Conservation (phyloP, 2,797 vertebrate species). For the Eurystomus glaucurus region DNA sequence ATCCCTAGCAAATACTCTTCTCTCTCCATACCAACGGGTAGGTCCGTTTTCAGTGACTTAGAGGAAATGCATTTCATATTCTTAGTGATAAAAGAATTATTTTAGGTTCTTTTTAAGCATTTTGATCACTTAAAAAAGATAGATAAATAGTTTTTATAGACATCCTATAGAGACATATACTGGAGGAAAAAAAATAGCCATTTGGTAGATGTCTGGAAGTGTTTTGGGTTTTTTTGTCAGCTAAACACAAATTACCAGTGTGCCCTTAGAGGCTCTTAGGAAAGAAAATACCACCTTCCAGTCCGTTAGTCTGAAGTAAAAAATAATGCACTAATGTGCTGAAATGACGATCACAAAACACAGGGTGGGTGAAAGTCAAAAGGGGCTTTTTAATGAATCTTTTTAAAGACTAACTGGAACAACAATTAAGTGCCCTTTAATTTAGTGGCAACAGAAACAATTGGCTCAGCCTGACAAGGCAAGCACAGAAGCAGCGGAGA, state of each 20-base stretch:
- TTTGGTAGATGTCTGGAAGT: neutral
- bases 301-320: slow-evolving; percentile 19
- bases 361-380: neutral
- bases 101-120: neutral
- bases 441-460: neutral
- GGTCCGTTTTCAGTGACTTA: neutral
- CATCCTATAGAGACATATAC: neutral
- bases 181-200: neutral
- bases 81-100: neutral
- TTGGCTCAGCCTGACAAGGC: neutral
- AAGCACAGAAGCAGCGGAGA: neutral
- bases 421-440: neutral
- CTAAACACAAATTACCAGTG: neutral
- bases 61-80: neutral
- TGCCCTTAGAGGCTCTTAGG: neutral
- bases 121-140: neutral
- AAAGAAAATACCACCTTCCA: slow-evolving; percentile 3
- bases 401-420: neutral
- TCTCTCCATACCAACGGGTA: slow-evolving; percentile 2
- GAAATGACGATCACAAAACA: neutral
- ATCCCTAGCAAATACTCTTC: neutral
- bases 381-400: neutral
- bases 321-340: slow-evolving; percentile 29
- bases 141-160: neutral
- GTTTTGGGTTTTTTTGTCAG: neutral